phyloP scores from a whole-genome alignment of 2,113 vertebrate genomes.

The Gadus macrocephalus region DNA sequence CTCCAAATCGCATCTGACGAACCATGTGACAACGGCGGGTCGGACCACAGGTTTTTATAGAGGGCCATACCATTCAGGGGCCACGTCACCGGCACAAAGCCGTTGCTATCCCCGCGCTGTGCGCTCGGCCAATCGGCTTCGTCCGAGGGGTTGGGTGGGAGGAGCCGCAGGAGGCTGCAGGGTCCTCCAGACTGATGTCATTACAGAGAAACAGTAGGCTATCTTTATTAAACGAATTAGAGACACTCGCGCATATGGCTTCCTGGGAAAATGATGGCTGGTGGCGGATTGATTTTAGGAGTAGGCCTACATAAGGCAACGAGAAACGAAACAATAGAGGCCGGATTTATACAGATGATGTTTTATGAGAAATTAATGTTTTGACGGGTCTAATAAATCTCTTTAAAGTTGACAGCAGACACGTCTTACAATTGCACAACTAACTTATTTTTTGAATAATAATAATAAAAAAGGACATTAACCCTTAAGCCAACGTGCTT shows the following conservation, averaged over 20 bases:
- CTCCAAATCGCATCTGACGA: slow-evolving; percentile 59
- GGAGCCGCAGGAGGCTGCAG: slow-evolving; percentile 25
- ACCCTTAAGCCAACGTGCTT: background rate
- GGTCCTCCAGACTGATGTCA: slow-evolving; percentile 78
- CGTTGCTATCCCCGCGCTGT: slow-evolving; percentile 65
- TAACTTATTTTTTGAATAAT: background rate
- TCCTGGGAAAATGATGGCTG: slow-evolving; percentile 39
- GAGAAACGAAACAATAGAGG: no score
- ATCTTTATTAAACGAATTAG: slow-evolving; percentile 75
- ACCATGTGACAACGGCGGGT: slow-evolving; percentile 69
- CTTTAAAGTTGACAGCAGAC: no score
- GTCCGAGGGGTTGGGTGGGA: slow-evolving; percentile 13
- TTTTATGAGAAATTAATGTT: no score
- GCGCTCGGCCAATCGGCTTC: slow-evolving; percentile 76
- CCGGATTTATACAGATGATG: background rate
- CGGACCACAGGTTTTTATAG: slow-evolving; percentile 77
- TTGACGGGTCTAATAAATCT: no score
- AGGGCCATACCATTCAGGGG: slow-evolving; percentile 44
- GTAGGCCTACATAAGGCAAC: background rate
- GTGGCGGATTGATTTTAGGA: background rate
- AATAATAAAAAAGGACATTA: background rate
- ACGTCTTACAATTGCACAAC: no score
- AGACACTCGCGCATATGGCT: slow-evolving; percentile 74
- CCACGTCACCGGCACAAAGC: slow-evolving; percentile 75
- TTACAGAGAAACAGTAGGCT: slow-evolving; percentile 70